Evolutionary conservation across 1,140 invertebrate species (phyloP).

Genomic region (Temnothorax longispinosus): DNA sequence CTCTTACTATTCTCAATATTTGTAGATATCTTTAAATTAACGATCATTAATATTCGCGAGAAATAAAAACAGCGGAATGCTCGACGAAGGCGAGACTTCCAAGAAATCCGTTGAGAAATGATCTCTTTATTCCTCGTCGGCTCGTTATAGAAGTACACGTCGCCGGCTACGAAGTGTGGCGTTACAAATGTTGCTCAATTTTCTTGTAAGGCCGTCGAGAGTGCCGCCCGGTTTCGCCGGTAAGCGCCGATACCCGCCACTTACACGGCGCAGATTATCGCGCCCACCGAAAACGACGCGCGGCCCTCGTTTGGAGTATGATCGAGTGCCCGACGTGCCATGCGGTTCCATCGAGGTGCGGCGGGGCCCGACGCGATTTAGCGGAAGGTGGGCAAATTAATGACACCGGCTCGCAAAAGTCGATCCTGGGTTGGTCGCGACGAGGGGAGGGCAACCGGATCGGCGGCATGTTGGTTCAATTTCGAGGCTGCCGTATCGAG

Average conservation of each 20-base stretch:
- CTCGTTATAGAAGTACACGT: constrained; percentile 32
- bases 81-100: constrained; percentile 5
- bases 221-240: constrained; percentile 52
- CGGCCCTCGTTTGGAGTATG: constrained; percentile 61
- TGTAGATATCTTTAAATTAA: background rate
- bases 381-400: constrained; percentile 79
- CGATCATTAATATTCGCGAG: background rate
- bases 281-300: constrained; percentile 57
- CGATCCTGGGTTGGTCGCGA: constrained; percentile 50
- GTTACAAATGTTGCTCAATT: constrained; percentile 54
- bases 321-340: constrained; percentile 49
- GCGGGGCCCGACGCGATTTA: constrained; percentile 69
- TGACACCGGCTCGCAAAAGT: constrained; percentile 74
- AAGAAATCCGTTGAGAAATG: constrained; percentile 29
- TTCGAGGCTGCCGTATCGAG: constrained; percentile 61
- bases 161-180: constrained; percentile 1
- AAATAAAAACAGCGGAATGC: constrained; percentile 1
- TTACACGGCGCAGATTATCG: constrained; percentile 73
- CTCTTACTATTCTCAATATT: background rate
- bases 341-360: constrained; percentile 24
- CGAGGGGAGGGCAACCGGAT: constrained; percentile 40
- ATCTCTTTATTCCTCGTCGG: constrained; percentile 30
- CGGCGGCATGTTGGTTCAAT: constrained; percentile 55
- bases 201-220: constrained; percentile 48
- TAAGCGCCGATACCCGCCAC: constrained; percentile 66